phyloP scores from a whole-genome alignment of 37 sponge, comb jelly and placozoan genomes.

The Oscarella lobularis region DNA sequence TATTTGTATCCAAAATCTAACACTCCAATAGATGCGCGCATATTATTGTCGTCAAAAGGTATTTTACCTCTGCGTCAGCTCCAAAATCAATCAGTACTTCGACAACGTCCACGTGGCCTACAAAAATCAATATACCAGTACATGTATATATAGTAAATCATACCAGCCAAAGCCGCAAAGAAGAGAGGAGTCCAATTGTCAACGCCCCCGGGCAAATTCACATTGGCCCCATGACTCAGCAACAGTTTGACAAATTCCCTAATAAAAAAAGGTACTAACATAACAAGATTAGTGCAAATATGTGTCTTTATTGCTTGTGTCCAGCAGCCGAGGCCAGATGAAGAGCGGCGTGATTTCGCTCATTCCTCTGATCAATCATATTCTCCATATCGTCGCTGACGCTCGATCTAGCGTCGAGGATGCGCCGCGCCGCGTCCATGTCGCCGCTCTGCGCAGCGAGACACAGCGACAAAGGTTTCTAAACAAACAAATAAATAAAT shows the following conservation, averaged over 20 bases:
- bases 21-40: too few relatives aligned
- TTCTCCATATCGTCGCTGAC: conserved; percentile 12
- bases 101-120: too few relatives aligned
- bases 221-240: conserved; percentile 38
- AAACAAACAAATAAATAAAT: background rate
- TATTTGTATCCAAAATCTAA: too few relatives aligned
- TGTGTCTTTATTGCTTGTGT: conserved; percentile 24
- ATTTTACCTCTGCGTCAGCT: too few relatives aligned
- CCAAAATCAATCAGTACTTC: too few relatives aligned
- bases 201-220: conserved; percentile 54
- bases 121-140: background rate
- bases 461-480: conserved; percentile 59
- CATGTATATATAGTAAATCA: background rate
- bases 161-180: conserved; percentile 61
- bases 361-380: conserved; percentile 58
- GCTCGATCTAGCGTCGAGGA: conserved; percentile 4
- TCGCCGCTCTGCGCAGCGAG: conserved; percentile 66
- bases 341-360: conserved; percentile 57
- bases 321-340: conserved; percentile 60
- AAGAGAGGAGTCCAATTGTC: conserved; percentile 52
- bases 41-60: too few relatives aligned
- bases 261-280: background rate
- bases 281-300: background rate
- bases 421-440: conserved; percentile 15
- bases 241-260: conserved; percentile 40